These are phyloP conservation scores for Eupithecia abbreviata DNA, from an alignment of 2,888 invertebrate genomes.

Conservation along the genomic window DNA sequence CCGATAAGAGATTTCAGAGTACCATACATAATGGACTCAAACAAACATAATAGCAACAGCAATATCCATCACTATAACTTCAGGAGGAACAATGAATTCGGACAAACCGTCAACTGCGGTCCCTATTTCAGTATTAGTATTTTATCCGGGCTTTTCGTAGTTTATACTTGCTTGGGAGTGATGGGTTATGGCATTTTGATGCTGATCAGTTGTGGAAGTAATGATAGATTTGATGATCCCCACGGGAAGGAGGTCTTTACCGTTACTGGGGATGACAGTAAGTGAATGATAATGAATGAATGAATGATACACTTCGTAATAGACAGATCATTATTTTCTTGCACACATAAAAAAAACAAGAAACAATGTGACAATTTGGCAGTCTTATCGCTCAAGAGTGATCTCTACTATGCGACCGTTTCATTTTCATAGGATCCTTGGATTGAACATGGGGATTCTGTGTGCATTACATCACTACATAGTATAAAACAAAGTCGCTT, in stretches of 20 bases:
- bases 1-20: background rate
- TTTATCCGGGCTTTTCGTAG: conserved; percentile 52
- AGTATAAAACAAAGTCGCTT: no score
- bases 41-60: background rate
- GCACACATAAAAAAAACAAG: no score
- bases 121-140: conserved; percentile 59
- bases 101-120: conserved; percentile 55
- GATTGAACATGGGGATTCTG: no score
- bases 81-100: conserved; percentile 42
- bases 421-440: no score
- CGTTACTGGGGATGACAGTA: background rate
- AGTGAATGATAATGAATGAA: background rate
- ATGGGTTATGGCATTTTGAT: conserved; percentile 49
- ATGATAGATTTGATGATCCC: conserved; percentile 62
- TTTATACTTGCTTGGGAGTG: conserved; percentile 48
- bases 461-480: no score
- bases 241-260: conserved; percentile 46
- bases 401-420: no score
- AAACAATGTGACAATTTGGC: no score
- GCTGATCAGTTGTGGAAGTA: conserved; percentile 50
- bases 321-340: no score
- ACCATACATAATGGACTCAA: background rate
- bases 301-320: background rate
- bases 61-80: background rate
- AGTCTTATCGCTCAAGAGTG: no score